phyloP scores from a whole-genome alignment of 2,888 invertebrate genomes.

The Oscheius sp. region DNA sequence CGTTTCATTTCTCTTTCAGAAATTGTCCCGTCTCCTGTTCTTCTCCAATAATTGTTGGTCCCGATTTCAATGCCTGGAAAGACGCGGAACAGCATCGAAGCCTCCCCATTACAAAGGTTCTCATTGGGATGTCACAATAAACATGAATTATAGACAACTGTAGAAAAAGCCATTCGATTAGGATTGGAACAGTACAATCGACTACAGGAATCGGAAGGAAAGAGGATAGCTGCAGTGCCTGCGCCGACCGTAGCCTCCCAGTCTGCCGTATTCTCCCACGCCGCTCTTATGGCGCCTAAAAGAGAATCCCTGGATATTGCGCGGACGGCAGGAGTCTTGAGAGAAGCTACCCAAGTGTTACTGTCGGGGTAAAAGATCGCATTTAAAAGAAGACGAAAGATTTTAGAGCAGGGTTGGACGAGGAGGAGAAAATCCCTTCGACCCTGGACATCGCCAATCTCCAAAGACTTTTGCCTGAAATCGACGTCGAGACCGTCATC shows the following conservation, averaged over 20 bases:
- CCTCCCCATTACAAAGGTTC: slow-evolving; percentile 67
- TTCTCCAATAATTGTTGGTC: slow-evolving; percentile 56
- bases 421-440: slow-evolving; percentile 64
- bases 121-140: not conserved
- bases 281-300: slow-evolving; percentile 70
- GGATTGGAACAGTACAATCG: slow-evolving; percentile 68
- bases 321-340: slow-evolving; percentile 66
- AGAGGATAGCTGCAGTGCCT: slow-evolving; percentile 42
- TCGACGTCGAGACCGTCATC: slow-evolving; percentile 67
- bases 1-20: slow-evolving; percentile 44
- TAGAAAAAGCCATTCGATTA: slow-evolving; percentile 69
- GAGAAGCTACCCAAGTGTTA: slow-evolving; percentile 71
- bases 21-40: slow-evolving; percentile 71
- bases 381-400: not conserved
- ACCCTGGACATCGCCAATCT: slow-evolving; percentile 67
- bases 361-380: slow-evolving; percentile 63
- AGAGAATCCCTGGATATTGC: slow-evolving; percentile 70
- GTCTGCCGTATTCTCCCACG: slow-evolving; percentile 67
- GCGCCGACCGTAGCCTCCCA: slow-evolving; percentile 23
- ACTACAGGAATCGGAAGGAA: slow-evolving; percentile 62
- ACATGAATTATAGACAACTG: slow-evolving; percentile 50
- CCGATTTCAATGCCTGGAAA: slow-evolving; percentile 62
- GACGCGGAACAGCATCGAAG: slow-evolving; percentile 67
- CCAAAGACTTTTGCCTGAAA: slow-evolving; percentile 68
- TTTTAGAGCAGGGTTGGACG: slow-evolving; percentile 62